Evolutionary conservation across 1,140 invertebrate genomes (phyloP), one percentile per base, ranked within the genome.

Genomic region (Apocrypta bakeri): DNA sequence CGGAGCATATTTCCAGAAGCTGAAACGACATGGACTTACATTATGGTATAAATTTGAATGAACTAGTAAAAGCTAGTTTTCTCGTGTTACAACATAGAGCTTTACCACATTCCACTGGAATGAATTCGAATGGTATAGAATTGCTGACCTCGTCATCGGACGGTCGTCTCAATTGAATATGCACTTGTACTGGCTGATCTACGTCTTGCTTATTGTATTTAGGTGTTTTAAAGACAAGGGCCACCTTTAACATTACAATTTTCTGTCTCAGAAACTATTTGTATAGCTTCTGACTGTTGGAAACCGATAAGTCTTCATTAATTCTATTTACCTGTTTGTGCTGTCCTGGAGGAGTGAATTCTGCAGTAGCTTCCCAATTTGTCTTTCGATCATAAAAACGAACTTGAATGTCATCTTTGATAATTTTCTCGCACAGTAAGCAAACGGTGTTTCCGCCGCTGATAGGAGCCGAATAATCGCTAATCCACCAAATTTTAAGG

Each of bases 341-440:
- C 40, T 99, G 97, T 90, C 98, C 95, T 68, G 95, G 94, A 27
- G 97, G 95, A 85, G 97, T 95, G 89, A 98, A 97, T 84, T 98
- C 97, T 2, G 95, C 97, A 81, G 93, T 94, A 42, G 94, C 96
- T 93, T 98, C 97, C 98, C 98, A 99, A 27, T 95, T 95, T 87
- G 95, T 93, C 83, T 94, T 93, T 91, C 97, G 96, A 92, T 98
- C 96, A 90, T 94, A 98, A 92, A 99, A 98, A 74, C 96, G 92
- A 74, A 99, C 94, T 88, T 96, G 94, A 84, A 98, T 98, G 89
- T 99, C 98, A 92, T 99, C 98, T 90, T 96, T 96, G 37, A 94
- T 93, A 69, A 97, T 9, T 94, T 98, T 98, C 91, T 99, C 98
- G 92, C 98, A 99, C 0, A 99, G 93, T 63, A 99, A 92, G 83